A percentile compares a stretch with the other conserved stretches of the same genome.
These are phyloP conservation scores for Tigriopus californicus DNA, from an alignment of 2,888 invertebrate genomes.

Conservation along the genomic window DNA sequence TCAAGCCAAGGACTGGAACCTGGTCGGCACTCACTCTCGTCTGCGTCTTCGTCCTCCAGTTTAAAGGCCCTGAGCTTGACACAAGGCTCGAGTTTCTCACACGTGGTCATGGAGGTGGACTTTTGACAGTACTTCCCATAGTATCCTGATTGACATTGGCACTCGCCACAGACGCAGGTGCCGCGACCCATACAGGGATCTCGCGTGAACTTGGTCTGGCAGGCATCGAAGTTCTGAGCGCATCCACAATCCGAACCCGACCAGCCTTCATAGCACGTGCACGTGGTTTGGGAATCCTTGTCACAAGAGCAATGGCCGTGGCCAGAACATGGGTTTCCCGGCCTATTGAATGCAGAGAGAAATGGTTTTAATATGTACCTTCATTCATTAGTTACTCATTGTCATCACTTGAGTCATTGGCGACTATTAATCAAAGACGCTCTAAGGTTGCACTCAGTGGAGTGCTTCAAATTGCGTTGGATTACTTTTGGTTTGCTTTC, in stretches of 20 bases:
- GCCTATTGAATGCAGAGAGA: not conserved
- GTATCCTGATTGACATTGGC: not conserved
- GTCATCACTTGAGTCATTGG: too few species aligned
- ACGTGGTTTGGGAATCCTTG: not conserved
- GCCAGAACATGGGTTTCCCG: not conserved
- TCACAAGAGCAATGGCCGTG: not conserved
- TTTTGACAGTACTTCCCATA: slow-evolving; percentile 5
- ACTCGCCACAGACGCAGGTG: slow-evolving; percentile 3
- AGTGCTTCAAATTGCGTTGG: too few species aligned
- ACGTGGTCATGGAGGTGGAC: not conserved
- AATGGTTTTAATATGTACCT: too few species aligned
- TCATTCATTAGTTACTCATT: too few species aligned
- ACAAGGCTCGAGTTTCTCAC: not conserved
- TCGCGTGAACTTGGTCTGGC: not conserved
- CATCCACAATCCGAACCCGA: not conserved
- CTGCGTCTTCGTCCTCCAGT: not conserved
- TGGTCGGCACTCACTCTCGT: not conserved
- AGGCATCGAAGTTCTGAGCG: not conserved
- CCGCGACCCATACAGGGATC: not conserved
- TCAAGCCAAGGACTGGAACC: not conserved
- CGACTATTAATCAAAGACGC: too few species aligned
- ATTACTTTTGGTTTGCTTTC: too few species aligned
- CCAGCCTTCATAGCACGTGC: not conserved
- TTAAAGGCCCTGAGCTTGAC: not conserved
- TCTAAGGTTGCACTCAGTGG: too few species aligned